Base-by-base conservation (phyloP, 2,113 vertebrate species). In the Rostratula benghalensis region DNA sequence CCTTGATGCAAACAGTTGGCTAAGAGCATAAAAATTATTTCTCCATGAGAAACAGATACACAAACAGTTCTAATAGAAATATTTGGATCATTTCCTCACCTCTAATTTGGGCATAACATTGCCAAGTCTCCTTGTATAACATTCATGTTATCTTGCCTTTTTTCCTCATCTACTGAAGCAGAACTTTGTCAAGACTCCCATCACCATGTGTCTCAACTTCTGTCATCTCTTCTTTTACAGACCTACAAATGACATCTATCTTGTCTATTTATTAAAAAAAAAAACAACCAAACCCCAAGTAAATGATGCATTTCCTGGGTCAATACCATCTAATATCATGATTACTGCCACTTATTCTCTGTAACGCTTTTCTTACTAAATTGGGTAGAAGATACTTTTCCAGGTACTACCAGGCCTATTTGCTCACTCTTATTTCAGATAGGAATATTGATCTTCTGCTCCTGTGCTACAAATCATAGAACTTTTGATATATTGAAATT, bases 21-120 rank as follows among this genome's bases (percentile, higher is more conserved):
- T 94, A 92, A 92, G 24, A 90, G 30, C 69, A 84, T 75, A 65
- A 87, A 90, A 88, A 90, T 86, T 54, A 81, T 92, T 92, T 93
- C 68, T 92, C 30, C 56, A 64, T 35, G 28, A 90, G 60, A 95
- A 90, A 48, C 14, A 87, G 80, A 91, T 57, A 94, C 33, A 87
- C 6, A 35, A 93, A 79, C 0, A 0, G 13, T 69, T 93, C 53
- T 84, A 87, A 87, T 41, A 43, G 53, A 93, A 96, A 87, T 92
- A 90, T 61, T 7, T 83, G 64, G 80, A 95, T 84, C 19, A 41
- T 75, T 87, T 92, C 61, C 68, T 75, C 43, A 23, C 64, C 87
- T 88, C 48, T 83, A 74, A 83, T 81, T 90, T 75, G 46, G n/a
- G 54, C 39, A 75, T 39, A 83, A 59, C 31, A 37, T 41, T 86